These are phyloP conservation scores for Lordiphosa mommai DNA, from an alignment of 1,140 invertebrate species.

Conservation along the genomic window DNA sequence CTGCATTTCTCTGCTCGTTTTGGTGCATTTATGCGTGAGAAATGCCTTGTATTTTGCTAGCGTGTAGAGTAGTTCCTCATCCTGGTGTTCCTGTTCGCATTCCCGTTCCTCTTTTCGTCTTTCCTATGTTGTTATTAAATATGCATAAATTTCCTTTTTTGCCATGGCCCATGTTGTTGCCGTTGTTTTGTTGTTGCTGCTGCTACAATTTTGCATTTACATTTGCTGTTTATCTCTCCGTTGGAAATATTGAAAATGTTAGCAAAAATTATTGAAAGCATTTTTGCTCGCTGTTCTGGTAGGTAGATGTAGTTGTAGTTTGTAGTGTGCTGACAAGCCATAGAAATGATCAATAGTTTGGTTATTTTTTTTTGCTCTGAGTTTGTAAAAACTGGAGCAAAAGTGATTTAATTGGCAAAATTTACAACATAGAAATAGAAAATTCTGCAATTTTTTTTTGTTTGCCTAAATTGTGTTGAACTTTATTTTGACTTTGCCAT, in stretches of 20 bases:
- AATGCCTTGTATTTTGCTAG: conserved; percentile 62
- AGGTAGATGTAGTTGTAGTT: too few species aligned
- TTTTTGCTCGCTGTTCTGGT: too few species aligned
- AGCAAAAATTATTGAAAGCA: conserved; percentile 3
- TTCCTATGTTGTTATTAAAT: conserved; percentile 67
- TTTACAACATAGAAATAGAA: too few species aligned
- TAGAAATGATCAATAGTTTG: too few species aligned
- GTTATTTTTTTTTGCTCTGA: too few species aligned
- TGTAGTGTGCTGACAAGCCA: too few species aligned
- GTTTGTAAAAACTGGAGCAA: too few species aligned
- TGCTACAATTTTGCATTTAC: conserved; percentile 59
- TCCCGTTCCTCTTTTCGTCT: neutral
- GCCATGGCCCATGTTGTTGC: conserved; percentile 16
- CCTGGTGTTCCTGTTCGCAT: conserved; percentile 13
- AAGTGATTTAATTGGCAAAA: too few species aligned
- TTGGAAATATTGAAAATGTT: conserved; percentile 73
- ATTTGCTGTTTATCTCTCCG: conserved; percentile 73
- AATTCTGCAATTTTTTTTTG: too few species aligned
- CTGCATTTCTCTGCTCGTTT: conserved; percentile 49
- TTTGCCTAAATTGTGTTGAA: too few species aligned
- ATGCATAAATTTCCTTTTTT: conserved; percentile 75
- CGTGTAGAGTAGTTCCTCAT: conserved; percentile 27
- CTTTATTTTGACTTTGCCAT: too few species aligned
- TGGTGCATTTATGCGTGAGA: conserved; percentile 70
- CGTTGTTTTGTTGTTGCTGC: conserved; percentile 13